Conservation (phyloP, 2,797 vertebrate genomes). For the Rhinella marina region DNA sequence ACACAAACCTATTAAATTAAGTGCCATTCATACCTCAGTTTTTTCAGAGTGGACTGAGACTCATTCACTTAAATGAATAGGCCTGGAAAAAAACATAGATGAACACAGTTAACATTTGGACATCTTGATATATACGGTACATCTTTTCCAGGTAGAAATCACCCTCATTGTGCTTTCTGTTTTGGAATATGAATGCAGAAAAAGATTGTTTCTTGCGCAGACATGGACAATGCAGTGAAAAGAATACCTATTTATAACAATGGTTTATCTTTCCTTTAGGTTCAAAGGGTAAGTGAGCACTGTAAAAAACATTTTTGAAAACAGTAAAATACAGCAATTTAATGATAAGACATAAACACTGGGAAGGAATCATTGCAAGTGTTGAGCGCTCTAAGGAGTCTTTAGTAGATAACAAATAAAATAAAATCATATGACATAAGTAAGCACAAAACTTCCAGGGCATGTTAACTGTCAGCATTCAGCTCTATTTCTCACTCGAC, state of each 20-base stretch:
- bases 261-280: not conserved
- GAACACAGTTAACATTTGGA: no score
- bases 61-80: no score
- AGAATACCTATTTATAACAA: constrained; percentile 1
- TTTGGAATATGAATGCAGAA: not conserved
- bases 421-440: constrained; percentile 8
- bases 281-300: constrained; percentile 7
- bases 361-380: not conserved
- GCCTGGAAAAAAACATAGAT: no score
- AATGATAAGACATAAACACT: not conserved
- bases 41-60: no score
- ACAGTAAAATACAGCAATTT: constrained; percentile 11
- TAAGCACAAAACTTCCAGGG: not conserved
- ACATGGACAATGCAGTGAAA: not conserved
- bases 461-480: not conserved
- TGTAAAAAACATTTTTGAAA: constrained; percentile 8
- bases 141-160: no score
- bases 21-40: no score
- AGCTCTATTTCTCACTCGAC: not conserved
- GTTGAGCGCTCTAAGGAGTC: not conserved
- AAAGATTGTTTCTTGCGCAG: not conserved
- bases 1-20: no score
- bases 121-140: no score
- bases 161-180: no score
- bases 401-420: not conserved